phyloP scores from a whole-genome alignment of 2,888 invertebrate species.

The Drosophila merina region DNA sequence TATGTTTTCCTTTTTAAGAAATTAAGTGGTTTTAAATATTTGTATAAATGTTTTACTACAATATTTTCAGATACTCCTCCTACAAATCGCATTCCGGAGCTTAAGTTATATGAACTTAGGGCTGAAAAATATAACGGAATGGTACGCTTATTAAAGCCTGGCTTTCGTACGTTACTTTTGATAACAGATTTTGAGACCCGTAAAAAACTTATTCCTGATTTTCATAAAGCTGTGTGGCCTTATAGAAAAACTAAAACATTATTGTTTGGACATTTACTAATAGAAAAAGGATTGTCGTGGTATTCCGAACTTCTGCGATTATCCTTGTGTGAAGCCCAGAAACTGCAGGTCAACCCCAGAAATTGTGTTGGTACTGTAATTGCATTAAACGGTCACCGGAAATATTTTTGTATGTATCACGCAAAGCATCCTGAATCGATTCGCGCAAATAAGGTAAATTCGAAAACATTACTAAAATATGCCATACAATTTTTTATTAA shows the following conservation, averaged over 20 bases:
- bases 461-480: no score
- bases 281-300: conserved; percentile 97
- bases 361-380: conserved; percentile 99
- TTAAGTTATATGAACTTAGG: conserved; percentile 94
- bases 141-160: conserved; percentile 95
- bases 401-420: conserved; percentile 99
- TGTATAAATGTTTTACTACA: no score
- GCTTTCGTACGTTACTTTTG: conserved; percentile 96
- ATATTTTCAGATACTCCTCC: conserved; percentile 47
- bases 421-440: conserved; percentile 95
- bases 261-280: conserved; percentile 95
- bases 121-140: conserved; percentile 98
- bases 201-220: conserved; percentile 93
- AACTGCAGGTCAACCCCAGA: conserved; percentile 95
- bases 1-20: no score
- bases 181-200: conserved; percentile 95
- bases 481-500: no score
- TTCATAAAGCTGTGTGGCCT: conserved; percentile 97
- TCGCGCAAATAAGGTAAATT: conserved; percentile 87
- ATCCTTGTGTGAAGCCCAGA: conserved; percentile 92
- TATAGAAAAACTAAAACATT: conserved; percentile 98
- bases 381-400: conserved; percentile 97
- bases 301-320: conserved; percentile 95
- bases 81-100: conserved; percentile 85
- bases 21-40: no score